Percentiles rank a stretch among this genome's conserved stretches.
Evolutionary conservation across 1,140 invertebrate genomes (phyloP).

Genomic region (Heliconius eleuchia): DNA sequence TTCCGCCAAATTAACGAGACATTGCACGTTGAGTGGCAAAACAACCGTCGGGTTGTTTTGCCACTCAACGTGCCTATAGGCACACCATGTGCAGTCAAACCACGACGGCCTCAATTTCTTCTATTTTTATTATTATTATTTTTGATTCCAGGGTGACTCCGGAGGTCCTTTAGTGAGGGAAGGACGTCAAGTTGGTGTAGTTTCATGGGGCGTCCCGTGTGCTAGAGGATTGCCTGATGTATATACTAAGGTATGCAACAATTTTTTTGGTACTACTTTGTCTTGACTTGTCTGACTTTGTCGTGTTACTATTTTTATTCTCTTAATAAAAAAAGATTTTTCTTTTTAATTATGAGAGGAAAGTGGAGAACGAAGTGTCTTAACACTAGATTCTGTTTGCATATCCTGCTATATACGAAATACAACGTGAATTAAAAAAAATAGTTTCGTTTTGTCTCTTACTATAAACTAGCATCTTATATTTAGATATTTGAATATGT

Average conservation of each 20-base stretch:
- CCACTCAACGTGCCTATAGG: too few species aligned
- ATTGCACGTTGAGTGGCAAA: too few species aligned
- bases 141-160: constrained; percentile 64
- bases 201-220: constrained; percentile 86
- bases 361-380: too few species aligned
- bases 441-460: not conserved
- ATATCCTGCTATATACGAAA: too few species aligned
- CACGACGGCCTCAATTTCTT: not conserved
- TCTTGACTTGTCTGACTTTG: too few species aligned
- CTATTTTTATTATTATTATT: not conserved
- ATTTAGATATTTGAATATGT: too few species aligned
- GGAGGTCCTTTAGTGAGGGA: constrained; percentile 73
- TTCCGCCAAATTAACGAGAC: too few species aligned
- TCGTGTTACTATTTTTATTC: too few species aligned
- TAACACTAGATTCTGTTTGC: too few species aligned
- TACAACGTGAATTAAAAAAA: too few species aligned
- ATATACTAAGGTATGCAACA: constrained; percentile 80
- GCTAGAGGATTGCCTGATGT: constrained; percentile 84
- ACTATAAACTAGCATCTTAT: not conserved
- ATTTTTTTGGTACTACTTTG: not conserved
- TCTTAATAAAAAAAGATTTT: not conserved
- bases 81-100: too few species aligned
- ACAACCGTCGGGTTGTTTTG: too few species aligned
- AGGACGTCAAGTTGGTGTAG: constrained; percentile 77
- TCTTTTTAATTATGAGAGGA: not conserved